Conservation (phyloP, 2,113 vertebrate genomes). For the Erythrocercus mccallii region DNA sequence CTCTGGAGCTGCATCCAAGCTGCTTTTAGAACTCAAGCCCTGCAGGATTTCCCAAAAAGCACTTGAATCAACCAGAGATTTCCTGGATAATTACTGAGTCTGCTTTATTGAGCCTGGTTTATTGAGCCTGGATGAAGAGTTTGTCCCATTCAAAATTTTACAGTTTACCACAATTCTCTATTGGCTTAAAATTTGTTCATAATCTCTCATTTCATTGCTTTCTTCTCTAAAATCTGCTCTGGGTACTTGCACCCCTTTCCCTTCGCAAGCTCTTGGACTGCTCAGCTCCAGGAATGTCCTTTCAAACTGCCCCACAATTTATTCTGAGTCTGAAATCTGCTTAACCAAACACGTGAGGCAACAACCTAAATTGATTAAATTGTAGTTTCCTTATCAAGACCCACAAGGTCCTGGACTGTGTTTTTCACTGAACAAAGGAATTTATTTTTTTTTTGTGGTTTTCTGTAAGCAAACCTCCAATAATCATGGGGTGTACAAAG, state of each 20-base stretch:
- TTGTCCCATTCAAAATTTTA: neutral
- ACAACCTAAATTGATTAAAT: neutral
- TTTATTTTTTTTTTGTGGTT: neutral
- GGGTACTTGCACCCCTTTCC: neutral
- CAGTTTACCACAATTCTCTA: neutral
- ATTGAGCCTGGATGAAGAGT: neutral
- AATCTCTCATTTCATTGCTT: neutral
- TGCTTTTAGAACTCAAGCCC: neutral
- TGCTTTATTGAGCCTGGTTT: neutral
- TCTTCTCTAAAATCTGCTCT: neutral
- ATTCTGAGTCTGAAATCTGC: neutral
- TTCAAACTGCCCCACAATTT: neutral
- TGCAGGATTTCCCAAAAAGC: neutral
- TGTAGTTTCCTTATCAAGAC: neutral
- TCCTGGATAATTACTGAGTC: neutral
- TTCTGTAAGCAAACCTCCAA: neutral
- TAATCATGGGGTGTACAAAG: neutral
- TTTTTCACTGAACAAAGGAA: neutral
- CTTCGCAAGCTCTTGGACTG: neutral
- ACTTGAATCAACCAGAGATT: neutral
- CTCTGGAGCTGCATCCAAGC: neutral
- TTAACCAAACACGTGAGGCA: neutral
- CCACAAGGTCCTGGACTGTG: neutral
- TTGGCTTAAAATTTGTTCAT: neutral
- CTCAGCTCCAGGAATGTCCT: neutral